A percentile compares a stretch with the other conserved stretches of the same genome.
Evolutionary conservation across 2,888 invertebrate species (phyloP).

Genomic region (Lasioglossum marginatum): DNA sequence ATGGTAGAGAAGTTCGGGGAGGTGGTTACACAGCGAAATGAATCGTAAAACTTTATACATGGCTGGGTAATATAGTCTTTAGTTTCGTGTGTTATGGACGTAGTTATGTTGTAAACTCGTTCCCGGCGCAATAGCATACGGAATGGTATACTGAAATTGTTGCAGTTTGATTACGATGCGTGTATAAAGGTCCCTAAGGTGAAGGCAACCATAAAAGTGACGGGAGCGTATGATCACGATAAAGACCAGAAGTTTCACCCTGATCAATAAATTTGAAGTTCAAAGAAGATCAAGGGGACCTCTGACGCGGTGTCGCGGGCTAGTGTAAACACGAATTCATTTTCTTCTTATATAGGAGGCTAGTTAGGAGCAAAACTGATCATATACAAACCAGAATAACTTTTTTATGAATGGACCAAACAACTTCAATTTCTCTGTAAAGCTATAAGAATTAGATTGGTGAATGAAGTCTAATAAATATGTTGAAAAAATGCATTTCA

Average conservation of each 20-base stretch:
- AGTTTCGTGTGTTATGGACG: background rate
- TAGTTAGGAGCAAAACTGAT: no score
- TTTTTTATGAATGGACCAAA: no score
- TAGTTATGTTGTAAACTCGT: background rate
- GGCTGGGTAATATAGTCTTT: constrained; percentile 8
- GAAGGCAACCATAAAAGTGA: background rate
- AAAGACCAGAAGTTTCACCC: background rate
- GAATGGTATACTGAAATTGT: background rate
- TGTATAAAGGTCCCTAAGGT: background rate
- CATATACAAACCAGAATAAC: no score
- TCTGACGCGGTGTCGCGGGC: background rate
- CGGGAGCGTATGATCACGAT: background rate
- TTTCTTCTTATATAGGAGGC: background rate
- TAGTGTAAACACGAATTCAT: background rate
- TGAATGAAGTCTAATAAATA: no score
- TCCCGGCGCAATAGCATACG: background rate
- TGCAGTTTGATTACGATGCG: background rate
- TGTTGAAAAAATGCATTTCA: no score
- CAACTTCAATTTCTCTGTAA: no score
- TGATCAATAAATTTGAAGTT: background rate
- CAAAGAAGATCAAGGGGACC: background rate
- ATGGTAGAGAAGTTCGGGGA: background rate
- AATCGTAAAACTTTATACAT: constrained; percentile 7
- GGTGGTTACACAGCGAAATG: background rate
- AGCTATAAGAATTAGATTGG: no score